Percentiles rank a stretch among this genome's conserved stretches.
phyloP scores from a whole-genome alignment of 2,888 invertebrate genomes.

The Drosophila mayaguana region DNA sequence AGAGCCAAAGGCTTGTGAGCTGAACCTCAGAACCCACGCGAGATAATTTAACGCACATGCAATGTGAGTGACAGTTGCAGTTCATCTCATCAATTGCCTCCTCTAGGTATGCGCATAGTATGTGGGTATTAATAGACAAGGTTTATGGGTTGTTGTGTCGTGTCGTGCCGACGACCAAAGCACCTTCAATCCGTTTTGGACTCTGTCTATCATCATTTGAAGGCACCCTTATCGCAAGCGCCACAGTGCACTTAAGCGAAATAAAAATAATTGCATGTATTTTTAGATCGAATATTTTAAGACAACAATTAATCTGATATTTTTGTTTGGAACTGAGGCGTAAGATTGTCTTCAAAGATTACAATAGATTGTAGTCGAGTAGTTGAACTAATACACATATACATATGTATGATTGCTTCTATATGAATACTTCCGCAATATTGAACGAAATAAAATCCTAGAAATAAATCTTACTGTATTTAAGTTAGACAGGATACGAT shows the following conservation, averaged over 20 bases:
- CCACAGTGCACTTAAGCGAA: conserved; percentile 2
- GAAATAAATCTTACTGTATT: neutral
- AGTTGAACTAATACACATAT: too few species aligned
- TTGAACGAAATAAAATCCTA: neutral
- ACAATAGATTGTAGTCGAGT: neutral
- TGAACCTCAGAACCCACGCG: conserved; percentile 54
- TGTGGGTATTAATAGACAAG: conserved; percentile 55
- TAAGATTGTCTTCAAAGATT: neutral
- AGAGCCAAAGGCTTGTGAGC: conserved; percentile 45
- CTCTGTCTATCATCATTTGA: conserved; percentile 11
- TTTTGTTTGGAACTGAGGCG: conserved; percentile 20
- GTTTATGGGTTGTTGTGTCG: conserved; percentile 52
- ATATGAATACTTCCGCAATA: neutral
- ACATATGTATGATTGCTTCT: too few species aligned
- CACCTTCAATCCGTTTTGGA: conserved; percentile 43
- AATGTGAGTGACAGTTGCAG: conserved; percentile 44
- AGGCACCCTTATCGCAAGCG: conserved; percentile 22
- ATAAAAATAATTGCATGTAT: conserved; percentile 1
- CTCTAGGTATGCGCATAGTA: conserved; percentile 9
- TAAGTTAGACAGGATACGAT: too few species aligned
- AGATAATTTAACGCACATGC: conserved; percentile 65
- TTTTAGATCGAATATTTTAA: conserved; percentile 20
- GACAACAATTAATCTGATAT: neutral
- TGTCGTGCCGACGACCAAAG: conserved; percentile 24
- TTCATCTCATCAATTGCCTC: conserved; percentile 7